A percentile compares a stretch with the other conserved stretches of the same genome.
These are phyloP conservation scores for Pseudonaja textilis DNA, from an alignment of 2,113 vertebrate species.

Conservation along the genomic window DNA sequence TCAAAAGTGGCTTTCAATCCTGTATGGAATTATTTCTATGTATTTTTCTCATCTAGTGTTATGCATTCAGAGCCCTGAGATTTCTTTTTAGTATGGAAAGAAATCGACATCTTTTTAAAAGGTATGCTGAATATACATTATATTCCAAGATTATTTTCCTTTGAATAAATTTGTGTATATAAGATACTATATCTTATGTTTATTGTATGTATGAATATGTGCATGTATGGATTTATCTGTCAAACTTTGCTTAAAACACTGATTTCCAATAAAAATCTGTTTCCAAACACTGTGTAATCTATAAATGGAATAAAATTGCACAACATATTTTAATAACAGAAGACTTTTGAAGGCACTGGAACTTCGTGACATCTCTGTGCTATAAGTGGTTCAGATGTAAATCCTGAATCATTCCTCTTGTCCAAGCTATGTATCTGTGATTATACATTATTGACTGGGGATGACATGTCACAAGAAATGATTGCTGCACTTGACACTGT, in stretches of 20 bases:
- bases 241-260: neutral
- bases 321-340: neutral
- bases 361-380: neutral
- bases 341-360: neutral
- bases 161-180: neutral
- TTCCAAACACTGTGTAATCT: neutral
- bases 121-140: constrained; percentile 63
- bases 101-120: constrained; percentile 86
- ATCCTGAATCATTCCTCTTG: neutral
- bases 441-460: neutral
- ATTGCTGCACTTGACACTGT: neutral
- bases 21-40: constrained; percentile 3
- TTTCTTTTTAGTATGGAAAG: constrained; percentile 93
- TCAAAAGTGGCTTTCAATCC: neutral
- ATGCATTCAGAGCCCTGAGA: constrained; percentile 85
- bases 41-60: constrained; percentile 72
- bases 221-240: neutral
- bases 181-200: neutral
- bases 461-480: neutral
- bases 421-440: neutral
- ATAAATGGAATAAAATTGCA: neutral
- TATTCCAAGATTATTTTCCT: neutral
- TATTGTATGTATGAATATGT: neutral
- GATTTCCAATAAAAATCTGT: neutral
- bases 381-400: neutral